Evolutionary conservation across 2,888 invertebrate genomes (phyloP).

Genomic region (Thereva unica): DNA sequence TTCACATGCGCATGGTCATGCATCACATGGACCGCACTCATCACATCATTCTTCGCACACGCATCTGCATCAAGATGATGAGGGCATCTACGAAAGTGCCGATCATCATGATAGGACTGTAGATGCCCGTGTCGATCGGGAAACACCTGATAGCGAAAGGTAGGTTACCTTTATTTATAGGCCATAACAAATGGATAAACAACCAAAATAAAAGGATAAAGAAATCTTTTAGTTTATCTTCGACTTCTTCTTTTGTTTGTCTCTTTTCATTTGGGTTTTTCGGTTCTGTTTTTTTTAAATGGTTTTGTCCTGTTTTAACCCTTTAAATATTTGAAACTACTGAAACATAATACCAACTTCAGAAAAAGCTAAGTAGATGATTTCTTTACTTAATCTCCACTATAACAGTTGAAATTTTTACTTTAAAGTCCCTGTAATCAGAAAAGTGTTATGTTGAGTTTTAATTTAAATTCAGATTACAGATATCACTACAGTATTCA

Average conservation of each 20-base stretch:
- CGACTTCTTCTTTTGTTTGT: too few species aligned
- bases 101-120: slow-evolving; percentile 71
- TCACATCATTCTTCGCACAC: slow-evolving; percentile 63
- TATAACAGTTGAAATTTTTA: background rate
- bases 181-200: slow-evolving; percentile 38
- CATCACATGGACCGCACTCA: slow-evolving; percentile 59
- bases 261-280: background rate
- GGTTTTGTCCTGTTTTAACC: background rate
- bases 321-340: background rate
- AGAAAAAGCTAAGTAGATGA: too few species aligned
- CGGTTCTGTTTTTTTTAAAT: background rate
- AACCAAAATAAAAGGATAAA: slow-evolving; percentile 26
- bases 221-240: slow-evolving; percentile 22
- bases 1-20: slow-evolving; percentile 59
- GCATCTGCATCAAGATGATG: slow-evolving; percentile 72
- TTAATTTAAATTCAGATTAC: too few species aligned
- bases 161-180: slow-evolving; percentile 57
- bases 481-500: too few species aligned
- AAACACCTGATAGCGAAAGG: slow-evolving; percentile 89
- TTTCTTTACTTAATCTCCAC: background rate
- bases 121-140: slow-evolving; percentile 72
- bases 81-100: slow-evolving; percentile 86
- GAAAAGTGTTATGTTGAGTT: too few species aligned
- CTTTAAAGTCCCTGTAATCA: too few species aligned
- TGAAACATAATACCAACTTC: too few species aligned